Evolutionary conservation across 2,888 invertebrate species (phyloP), one percentile per base, ranked within the genome.

Genomic region (Bombylius major): DNA sequence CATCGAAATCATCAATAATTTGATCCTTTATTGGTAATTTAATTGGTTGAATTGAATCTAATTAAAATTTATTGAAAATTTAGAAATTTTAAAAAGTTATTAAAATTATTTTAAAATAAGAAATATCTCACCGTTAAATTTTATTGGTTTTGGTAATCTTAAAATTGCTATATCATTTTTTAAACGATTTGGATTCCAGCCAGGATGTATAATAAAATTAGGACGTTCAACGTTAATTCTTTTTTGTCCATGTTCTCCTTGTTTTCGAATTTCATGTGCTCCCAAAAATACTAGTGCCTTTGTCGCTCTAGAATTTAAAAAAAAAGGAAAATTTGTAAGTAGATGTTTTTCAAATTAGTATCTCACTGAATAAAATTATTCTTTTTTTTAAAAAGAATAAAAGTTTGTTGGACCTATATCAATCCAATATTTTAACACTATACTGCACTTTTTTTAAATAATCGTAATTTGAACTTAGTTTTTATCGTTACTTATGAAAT

Each of bases 21-120:
- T 51, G 51, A 14, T 47, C 50, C 7, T 33, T 39, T 36, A 67
- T 62, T 5, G 76, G 73, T 55, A 76, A 61, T 51, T 67, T 65
- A 36, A 76, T 69, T n/a, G 71, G 67, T 58, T 71, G 67, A 23
- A 77, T 75, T 58, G 69, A 66, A 11, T 71, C 76, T 77, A 62
- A 11, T 11, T 7, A 31, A 4, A 5, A n/a, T 32, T 48, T 11
- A 33, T 6, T 33, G 14, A 45, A 45, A 51, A 36, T 50, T 13
- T 9, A 47, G 36, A 34, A 34, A 12, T 9, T 8, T 53, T 12
- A 36, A 51, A 12, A 42, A 11, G 11, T 3, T 39, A 39, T 3
- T 39, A 39, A n/a, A 23, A 23, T 23, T 2, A 23, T 23, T 23
- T 23, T 23, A 23, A 23, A 23, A 2, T 23, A 23, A 23, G 3